Conservation (phyloP, 2,888 invertebrate genomes). For the Leucozona laternaria region DNA sequence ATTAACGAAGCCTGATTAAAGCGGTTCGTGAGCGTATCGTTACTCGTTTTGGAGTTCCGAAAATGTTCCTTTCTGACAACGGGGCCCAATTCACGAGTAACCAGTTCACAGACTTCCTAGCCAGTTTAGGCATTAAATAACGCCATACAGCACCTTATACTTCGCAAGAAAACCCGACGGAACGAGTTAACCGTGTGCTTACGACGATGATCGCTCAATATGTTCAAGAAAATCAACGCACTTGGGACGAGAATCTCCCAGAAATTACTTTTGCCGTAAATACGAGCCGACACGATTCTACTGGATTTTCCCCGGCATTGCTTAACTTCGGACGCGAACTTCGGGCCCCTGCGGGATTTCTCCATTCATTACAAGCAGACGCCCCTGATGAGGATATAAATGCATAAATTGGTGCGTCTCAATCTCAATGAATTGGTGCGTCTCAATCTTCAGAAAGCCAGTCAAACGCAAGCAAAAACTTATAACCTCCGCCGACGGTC, state of each 20-base stretch:
- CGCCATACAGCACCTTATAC: background rate
- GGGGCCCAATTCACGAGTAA: background rate
- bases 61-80: background rate
- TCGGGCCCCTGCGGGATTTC: no score
- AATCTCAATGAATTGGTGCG: no score
- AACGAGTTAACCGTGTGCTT: background rate
- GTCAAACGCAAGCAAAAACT: no score
- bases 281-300: background rate
- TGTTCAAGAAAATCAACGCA: background rate
- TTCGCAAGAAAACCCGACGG: slow-evolving; percentile 24
- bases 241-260: background rate
- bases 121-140: background rate
- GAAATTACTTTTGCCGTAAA: no score
- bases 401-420: no score
- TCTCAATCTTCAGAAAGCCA: no score
- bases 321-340: background rate
- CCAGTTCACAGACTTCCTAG: slow-evolving; percentile 8
- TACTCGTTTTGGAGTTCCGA: background rate
- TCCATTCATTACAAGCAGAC: no score
- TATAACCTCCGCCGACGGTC: no score
- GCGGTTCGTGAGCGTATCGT: no score
- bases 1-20: no score
- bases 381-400: no score
- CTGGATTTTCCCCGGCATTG: background rate
- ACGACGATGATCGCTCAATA: background rate